Percentiles rank a stretch among this genome's conserved stretches.
Conservation (phyloP, 2,888 invertebrate species). For the Laspeyria flexula region DNA sequence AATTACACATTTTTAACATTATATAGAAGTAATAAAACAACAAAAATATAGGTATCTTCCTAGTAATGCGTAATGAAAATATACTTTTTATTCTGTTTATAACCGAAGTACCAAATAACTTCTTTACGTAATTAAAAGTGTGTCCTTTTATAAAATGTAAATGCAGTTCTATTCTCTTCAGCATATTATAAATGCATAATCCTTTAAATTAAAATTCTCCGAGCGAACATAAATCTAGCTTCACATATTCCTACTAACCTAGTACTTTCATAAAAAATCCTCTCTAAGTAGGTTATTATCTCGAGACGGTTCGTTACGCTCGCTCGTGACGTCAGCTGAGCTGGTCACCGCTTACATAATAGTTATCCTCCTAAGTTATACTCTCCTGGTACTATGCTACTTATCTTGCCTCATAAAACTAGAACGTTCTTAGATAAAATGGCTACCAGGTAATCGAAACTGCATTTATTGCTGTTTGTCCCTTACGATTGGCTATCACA, state of each 20-base stretch:
- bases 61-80: no score
- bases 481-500: not conserved
- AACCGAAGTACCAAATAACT: no score
- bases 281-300: slow-evolving; percentile 45
- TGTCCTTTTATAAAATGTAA: no score
- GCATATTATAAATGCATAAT: no score
- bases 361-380: slow-evolving; percentile 29
- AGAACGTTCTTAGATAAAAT: slow-evolving; percentile 20
- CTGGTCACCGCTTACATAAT: slow-evolving; percentile 35
- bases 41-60: no score
- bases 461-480: slow-evolving; percentile 2
- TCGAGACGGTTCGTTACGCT: slow-evolving; percentile 34
- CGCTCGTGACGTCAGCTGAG: slow-evolving; percentile 35
- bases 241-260: slow-evolving; percentile 6
- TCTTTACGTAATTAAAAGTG: no score
- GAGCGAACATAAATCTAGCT: slow-evolving; percentile 5
- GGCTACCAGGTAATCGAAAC: slow-evolving; percentile 4
- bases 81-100: no score
- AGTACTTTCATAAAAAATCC: slow-evolving; percentile 26
- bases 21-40: no score
- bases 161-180: not conserved
- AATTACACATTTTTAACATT: no score
- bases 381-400: slow-evolving; percentile 21
- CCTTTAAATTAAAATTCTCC: slow-evolving; percentile 11
- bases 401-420: slow-evolving; percentile 27